Base-by-base conservation (phyloP, 2,888 invertebrate species). In the Pedicia rivosa region DNA sequence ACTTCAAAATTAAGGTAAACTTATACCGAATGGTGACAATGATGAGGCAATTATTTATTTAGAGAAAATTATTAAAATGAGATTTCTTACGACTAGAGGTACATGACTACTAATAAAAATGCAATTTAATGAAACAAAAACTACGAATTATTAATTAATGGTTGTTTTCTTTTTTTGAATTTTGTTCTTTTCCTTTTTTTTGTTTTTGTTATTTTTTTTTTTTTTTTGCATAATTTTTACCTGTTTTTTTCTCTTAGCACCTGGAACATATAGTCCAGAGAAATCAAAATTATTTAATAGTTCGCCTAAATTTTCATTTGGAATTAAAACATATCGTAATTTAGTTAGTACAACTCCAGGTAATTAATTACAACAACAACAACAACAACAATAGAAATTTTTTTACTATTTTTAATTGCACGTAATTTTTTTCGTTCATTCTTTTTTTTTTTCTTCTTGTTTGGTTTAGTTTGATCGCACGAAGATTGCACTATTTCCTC, bases 331-430 rank as follows among this genome's bases (percentile, higher is more conserved):
- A 20, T 66, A 66, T 46, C 53, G 52, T 7, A 68, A 71, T 44
- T 72, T 69, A 51, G 59, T 67, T 24, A 67, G 70, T 45, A 65
- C 70, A 43, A 67, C 74, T 29, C 80, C 80, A 49, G 80, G 77
- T 64, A 66, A 37, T 22, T 22, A 14, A 16, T n/a, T n/a, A n/a
- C n/a, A n/a, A n/a, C n/a, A n/a, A n/a, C n/a, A n/a, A n/a, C n/a
- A 22, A 32, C 8, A 20, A 20, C 8, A 20, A 20, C 8, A 20
- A 20, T 20, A 6, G 20, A 2, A 15, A 24, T 24, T 30, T 30
- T 30, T 30, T 12, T 16, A 19, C 19, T 17, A 17, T 30, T 12
- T 30, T 14, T 6, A 16, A 16, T 29, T 30, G 30, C 30, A 30
- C 19, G 30, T 13, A 12, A 17, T 10, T 17, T 30, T 30, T 19